A percentile compares a stretch with the other conserved stretches of the same genome.
Conservation (phyloP, 1,140 invertebrate genomes). For the Papilio polytes region DNA sequence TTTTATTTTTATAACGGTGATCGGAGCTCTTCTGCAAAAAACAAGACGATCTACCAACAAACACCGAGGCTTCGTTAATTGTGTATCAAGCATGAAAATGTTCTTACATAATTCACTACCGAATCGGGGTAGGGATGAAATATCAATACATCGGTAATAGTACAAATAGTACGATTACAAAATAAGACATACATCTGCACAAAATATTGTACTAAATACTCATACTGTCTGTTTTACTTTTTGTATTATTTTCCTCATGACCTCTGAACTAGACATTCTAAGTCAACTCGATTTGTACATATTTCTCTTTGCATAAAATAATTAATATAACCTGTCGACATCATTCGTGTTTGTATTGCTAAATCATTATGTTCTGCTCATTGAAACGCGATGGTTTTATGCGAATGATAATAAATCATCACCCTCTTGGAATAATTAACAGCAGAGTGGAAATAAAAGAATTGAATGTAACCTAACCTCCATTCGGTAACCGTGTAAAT, state of each 20-base stretch:
- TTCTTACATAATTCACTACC: background rate
- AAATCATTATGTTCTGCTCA: constrained; percentile 22
- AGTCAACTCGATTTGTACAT: background rate
- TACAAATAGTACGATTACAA: too few species aligned
- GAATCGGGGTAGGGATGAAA: background rate
- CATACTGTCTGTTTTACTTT: background rate
- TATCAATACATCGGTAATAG: too few species aligned
- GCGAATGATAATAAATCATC: constrained; percentile 11
- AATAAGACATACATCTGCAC: background rate
- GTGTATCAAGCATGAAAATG: background rate
- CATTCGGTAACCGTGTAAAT: background rate
- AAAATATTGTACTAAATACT: background rate
- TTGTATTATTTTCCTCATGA: background rate
- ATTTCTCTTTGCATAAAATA: background rate
- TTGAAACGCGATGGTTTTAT: background rate
- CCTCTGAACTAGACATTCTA: background rate
- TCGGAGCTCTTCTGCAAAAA: constrained; percentile 8
- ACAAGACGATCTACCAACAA: background rate
- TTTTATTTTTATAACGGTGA: constrained; percentile 39
- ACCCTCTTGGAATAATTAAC: background rate
- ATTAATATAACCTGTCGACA: constrained; percentile 5
- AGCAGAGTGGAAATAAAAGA: background rate
- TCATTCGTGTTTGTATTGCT: constrained; percentile 21
- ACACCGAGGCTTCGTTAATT: background rate
- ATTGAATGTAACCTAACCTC: constrained; percentile 5